phyloP scores from a whole-genome alignment of 37 sponge, comb jelly and placozoan species.

The Halichondria panicea region DNA sequence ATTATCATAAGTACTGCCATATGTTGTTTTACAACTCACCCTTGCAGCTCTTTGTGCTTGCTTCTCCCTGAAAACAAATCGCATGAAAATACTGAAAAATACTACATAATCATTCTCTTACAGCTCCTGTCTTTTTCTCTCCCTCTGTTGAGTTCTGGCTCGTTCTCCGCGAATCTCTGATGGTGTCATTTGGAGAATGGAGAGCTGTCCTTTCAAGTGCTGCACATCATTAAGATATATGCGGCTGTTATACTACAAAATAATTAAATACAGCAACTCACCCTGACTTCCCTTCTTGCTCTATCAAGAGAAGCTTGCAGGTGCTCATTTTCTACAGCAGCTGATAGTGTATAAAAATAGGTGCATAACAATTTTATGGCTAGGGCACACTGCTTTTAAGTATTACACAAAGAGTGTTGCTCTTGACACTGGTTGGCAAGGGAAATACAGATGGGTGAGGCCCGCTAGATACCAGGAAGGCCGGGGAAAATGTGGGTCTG shows the following conservation, averaged over 20 bases:
- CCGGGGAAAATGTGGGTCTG: too few relatives aligned
- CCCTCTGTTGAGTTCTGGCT: slow-evolving; percentile 22
- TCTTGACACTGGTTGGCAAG: too few relatives aligned
- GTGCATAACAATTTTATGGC: too few relatives aligned
- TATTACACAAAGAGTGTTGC: too few relatives aligned
- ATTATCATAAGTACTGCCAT: not conserved
- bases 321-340: slow-evolving; percentile 61
- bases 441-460: too few relatives aligned
- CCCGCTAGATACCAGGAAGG: too few relatives aligned
- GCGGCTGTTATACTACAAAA: not conserved
- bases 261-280: slow-evolving; percentile 15
- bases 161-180: slow-evolving; percentile 69
- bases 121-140: slow-evolving; percentile 20
- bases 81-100: not conserved
- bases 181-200: slow-evolving; percentile 70
- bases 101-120: slow-evolving; percentile 9
- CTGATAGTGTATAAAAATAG: slow-evolving; percentile 30
- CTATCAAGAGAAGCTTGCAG: slow-evolving; percentile 55
- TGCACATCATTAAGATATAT: not conserved
- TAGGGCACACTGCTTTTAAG: too few relatives aligned
- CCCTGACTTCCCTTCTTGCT: slow-evolving; percentile 77
- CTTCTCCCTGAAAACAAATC: slow-evolving; percentile 28
- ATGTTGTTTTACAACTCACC: slow-evolving; percentile 18
- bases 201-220: slow-evolving; percentile 77
- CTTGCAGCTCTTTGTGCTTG: slow-evolving; percentile 33